Base-by-base conservation (phyloP, 30 jellyfish, hydroid and myxozoan genomes). In the Aurelia sp. region DNA sequence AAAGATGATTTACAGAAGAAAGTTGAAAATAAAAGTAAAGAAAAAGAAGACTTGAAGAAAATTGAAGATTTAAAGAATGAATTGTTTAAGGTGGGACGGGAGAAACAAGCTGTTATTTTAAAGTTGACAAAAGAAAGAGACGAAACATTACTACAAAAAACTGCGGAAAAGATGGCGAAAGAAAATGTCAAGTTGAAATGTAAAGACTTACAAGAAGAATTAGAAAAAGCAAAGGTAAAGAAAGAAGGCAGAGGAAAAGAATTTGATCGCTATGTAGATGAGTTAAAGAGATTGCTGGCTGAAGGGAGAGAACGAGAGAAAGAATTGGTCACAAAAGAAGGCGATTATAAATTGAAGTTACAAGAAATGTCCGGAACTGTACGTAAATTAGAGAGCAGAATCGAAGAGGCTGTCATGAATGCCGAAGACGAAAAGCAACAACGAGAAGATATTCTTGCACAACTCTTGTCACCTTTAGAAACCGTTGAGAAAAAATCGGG, bases 321-420 rank as follows among this genome's bases (percentile, higher is more conserved):
- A 48, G 86, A 69, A 53, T 62, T 62, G 16, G 85, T 62, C 0
- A 64, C 53, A 37, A 82, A 71, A 40, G 92, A 82, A 69, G 81
- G 71, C 3, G 92, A 70, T 7, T 82, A 82, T 72, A 82, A 72
- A 72, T 6, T 22, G 85, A 82, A 70, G 48, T 9, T 82, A 35
- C 55, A 82, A 40, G 92, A 82, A 62, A 82, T 82, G 92, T 60
- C 86, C 44, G 81, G 78, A 19, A 63, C 79, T 22, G 79, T 82
- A 16, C 19, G 79, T n/a, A 44, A 4, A 11, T 63, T 82, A 12
- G 92, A 82, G 27, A 40, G 63, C 0, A 73, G 74, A 30, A 82
- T 82, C 20, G 85, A 59, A 21, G 82, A 69, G 19, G 92, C 92
- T 0, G 92, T 82, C 27, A 15, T 13, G 55, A 73, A 17, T 31